Evolutionary conservation across 2,113 vertebrate species (phyloP), one percentile per base, ranked within the genome.

Genomic region (Petrocephalus microphthalmus): DNA sequence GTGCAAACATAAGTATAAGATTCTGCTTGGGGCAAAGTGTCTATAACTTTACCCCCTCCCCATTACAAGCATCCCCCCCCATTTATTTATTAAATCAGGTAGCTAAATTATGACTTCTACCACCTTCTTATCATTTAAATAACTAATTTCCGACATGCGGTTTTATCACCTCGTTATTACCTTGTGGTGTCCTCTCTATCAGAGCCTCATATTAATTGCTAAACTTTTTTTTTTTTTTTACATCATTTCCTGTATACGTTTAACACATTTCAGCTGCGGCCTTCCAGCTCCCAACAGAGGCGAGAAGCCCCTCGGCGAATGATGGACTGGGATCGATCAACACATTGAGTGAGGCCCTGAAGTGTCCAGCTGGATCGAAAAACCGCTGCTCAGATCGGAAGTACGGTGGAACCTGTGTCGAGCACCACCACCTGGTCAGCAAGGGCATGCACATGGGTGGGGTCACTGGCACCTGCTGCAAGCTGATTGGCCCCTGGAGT

Each of bases 41-140:
- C 92, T 91, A 95, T 95, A 95, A 95, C 13, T 78, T 78, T 95
- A 95, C 94, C 95, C 96, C 90, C 95, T 93, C 92, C 52, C 51
- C 53, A 90, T 89, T 90, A 91, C 92, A 92, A 94, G 91, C 93
- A 92, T 92, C 90, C 86, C 92, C 92, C 92, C 87, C 90, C 90
- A 92, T 92, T 94, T 90, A 91, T 93, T 92, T 91, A 94, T 94
- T 90, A 89, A 57, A 90, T 87, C 89, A 87, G 90, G 91, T 92
- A 90, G 91, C 90, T 92, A 89, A 92, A 90, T 88, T 89, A 74
- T 82, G 87, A 89, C 84, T 86, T 83, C 88, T 49, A 83, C 89
- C 87, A 91, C 88, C 67, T 88, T 87, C 64, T 89, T 90, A 88
- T 90, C 92, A 84, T 89, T 84, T 91, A 84, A 88, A 82, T 57